Percentiles rank a stretch among this genome's conserved stretches.
These are phyloP conservation scores for Phaetusa simplex DNA, from an alignment of 2,113 vertebrate species.

Conservation along the genomic window DNA sequence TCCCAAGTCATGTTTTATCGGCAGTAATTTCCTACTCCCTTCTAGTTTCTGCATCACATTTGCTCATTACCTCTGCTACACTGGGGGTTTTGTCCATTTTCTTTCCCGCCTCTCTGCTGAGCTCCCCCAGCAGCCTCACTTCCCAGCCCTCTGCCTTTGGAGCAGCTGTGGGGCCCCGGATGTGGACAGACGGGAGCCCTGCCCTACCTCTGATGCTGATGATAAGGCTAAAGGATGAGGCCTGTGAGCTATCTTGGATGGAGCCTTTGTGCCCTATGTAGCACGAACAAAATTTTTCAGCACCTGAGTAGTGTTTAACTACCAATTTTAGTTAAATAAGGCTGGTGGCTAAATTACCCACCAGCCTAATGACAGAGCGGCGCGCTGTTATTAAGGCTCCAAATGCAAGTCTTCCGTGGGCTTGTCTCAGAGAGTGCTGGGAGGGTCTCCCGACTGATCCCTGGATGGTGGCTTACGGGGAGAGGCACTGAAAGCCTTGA, in stretches of 20 bases:
- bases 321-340: not conserved
- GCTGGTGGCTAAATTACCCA: not conserved
- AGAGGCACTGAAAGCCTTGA: not conserved
- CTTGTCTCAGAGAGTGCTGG: not conserved
- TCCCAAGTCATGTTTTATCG: not conserved
- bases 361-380: conserved; percentile 13
- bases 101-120: not conserved
- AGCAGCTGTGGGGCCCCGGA: not conserved
- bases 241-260: not conserved
- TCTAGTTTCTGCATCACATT: not conserved
- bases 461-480: not conserved
- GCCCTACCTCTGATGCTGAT: not conserved
- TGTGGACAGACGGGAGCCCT: not conserved
- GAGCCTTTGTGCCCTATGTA: not conserved
- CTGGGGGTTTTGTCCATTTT: not conserved
- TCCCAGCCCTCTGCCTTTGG: not conserved
- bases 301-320: not conserved
- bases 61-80: not conserved
- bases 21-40: not conserved
- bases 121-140: not conserved
- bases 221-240: not conserved
- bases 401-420: not conserved
- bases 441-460: not conserved
- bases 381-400: not conserved
- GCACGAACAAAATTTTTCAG: not conserved